Evolutionary conservation across 1,140 invertebrate species (phyloP).

Genomic region (Andricus grossulariae): DNA sequence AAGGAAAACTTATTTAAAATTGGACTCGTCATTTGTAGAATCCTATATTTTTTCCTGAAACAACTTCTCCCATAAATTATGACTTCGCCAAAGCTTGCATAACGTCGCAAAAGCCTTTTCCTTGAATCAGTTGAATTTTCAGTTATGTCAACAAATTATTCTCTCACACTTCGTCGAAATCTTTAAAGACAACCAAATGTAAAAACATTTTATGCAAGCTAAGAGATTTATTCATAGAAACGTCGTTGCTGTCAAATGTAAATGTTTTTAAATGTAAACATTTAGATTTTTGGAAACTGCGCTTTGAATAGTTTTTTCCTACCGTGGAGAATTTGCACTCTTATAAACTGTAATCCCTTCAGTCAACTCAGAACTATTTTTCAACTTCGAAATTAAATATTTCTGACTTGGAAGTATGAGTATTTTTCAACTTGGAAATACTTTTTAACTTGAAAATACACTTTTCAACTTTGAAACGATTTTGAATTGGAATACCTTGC

Average conservation of each 20-base stretch:
- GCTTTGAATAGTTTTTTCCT: not conserved
- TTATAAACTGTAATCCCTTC: not conserved
- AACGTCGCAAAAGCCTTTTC: not conserved
- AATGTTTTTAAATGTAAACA: not conserved
- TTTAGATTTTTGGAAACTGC: not conserved
- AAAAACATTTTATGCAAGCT: not conserved
- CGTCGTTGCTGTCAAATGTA: not conserved
- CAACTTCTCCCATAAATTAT: too few species aligned
- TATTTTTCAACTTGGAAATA: too few species aligned
- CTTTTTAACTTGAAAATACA: too few species aligned
- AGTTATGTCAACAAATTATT: slow-evolving; percentile 15
- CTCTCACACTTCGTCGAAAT: slow-evolving; percentile 5
- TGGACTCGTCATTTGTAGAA: too few species aligned
- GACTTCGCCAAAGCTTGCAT: too few species aligned
- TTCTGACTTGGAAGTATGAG: too few species aligned
- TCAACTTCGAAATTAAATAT: too few species aligned
- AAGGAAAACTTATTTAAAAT: too few species aligned
- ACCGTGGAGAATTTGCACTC: not conserved
- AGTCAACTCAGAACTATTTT: too few species aligned
- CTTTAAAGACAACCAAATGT: not conserved
- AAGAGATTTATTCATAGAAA: not conserved
- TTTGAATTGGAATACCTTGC: too few species aligned
- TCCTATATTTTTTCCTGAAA: too few species aligned
- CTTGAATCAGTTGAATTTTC: not conserved
- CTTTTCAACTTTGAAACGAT: too few species aligned